Conservation (phyloP, 1,140 invertebrate genomes). For the Parapsyche elsis region DNA sequence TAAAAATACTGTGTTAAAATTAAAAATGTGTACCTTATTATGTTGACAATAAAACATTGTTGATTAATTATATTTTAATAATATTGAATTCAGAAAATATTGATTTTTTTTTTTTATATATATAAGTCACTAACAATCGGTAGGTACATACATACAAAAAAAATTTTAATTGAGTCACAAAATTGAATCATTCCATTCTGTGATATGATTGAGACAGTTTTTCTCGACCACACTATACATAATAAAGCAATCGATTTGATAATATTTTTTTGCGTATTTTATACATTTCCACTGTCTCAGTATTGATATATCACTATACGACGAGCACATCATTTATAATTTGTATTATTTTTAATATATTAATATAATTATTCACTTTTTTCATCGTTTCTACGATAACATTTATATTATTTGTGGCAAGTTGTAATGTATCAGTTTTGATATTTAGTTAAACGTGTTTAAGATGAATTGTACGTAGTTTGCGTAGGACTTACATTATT, state of each 20-base stretch:
- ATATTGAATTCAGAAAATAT: background rate
- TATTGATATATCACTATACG: background rate
- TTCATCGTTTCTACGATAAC: background rate
- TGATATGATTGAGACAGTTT: background rate
- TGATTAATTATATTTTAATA: slow-evolving; percentile 5
- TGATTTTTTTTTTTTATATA: too few species aligned
- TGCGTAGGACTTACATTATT: background rate
- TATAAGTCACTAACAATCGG: too few species aligned
- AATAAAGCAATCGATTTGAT: background rate
- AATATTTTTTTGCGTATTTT: background rate
- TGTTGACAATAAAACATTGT: slow-evolving; percentile 24
- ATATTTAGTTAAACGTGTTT: background rate
- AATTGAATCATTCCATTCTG: slow-evolving; percentile 22
- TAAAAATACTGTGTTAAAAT: background rate
- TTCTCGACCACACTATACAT: background rate
- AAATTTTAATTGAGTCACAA: slow-evolving; percentile 7
- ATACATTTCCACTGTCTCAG: slow-evolving; percentile 23
- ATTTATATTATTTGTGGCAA: background rate
- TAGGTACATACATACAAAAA: background rate
- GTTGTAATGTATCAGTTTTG: background rate
- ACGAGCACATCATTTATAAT: background rate
- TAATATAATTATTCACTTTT: background rate
- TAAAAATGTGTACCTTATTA: slow-evolving; percentile 21
- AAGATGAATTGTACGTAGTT: slow-evolving; percentile 2
- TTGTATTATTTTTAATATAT: background rate